Conservation (phyloP, 1,140 invertebrate genomes). For the Macrostomum lignano region DNA sequence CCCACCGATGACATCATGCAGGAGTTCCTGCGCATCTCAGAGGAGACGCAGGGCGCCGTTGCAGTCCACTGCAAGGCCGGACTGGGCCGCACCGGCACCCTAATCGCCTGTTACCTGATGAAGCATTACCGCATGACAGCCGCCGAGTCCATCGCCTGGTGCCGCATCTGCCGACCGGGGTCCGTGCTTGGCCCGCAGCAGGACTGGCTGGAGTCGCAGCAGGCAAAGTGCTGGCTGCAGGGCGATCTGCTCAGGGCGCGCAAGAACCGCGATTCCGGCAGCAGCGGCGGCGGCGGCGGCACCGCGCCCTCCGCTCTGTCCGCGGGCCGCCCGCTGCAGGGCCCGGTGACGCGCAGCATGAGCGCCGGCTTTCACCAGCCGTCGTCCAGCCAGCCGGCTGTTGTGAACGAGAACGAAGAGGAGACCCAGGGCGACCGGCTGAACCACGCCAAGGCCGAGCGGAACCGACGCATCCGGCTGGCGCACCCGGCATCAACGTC, state of each 20-base stretch:
- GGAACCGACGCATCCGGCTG: too few relatives aligned
- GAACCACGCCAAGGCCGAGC: too few relatives aligned
- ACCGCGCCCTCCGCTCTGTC: too few relatives aligned
- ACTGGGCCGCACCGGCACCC: conserved; percentile 69
- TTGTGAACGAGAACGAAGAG: too few relatives aligned
- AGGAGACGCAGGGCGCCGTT: conserved; percentile 57
- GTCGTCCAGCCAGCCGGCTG: too few relatives aligned
- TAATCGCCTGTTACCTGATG: conserved; percentile 94
- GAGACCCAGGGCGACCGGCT: too few relatives aligned
- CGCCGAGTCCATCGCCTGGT: conserved; percentile 75
- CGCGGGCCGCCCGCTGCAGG: too few relatives aligned
- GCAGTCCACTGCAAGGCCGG: conserved; percentile 99
- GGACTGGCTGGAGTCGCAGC: conserved; percentile 63
- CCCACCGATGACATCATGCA: conserved; percentile 63
- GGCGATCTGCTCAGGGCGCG: conserved; percentile 40
- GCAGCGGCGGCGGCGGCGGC: too few relatives aligned
- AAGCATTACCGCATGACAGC: conserved; percentile 77
- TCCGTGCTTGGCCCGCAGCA: conserved; percentile 91
- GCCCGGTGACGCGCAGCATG: too few relatives aligned
- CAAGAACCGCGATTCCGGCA: too few relatives aligned
- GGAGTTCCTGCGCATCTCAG: conserved; percentile 60
- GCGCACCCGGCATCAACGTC: too few relatives aligned
- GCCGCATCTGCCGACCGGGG: conserved; percentile 83
- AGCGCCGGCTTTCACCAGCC: too few relatives aligned
- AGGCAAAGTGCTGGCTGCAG: conserved; percentile 40